These are phyloP conservation scores for Nothura maculosa DNA, from an alignment of 2,797 vertebrate genomes.

Conservation along the genomic window DNA sequence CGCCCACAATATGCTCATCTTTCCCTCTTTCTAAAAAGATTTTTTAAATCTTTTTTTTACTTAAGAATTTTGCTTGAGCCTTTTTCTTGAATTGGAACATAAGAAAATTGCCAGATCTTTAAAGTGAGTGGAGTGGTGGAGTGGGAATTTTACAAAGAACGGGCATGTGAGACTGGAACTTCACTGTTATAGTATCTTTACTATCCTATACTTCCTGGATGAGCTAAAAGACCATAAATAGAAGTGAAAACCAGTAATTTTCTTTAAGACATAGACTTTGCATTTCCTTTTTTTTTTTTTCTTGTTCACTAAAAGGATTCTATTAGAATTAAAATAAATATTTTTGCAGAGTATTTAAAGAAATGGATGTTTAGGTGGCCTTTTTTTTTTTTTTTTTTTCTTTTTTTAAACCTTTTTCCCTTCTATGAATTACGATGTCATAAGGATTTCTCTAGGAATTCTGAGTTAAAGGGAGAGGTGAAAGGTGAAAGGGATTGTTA, in stretches of 20 bases:
- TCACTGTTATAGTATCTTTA: too few relatives aligned
- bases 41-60: not conserved
- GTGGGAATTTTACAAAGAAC: too few relatives aligned
- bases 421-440: not conserved
- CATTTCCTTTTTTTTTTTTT: not conserved
- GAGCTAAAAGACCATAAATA: too few relatives aligned
- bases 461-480: not conserved
- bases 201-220: too few relatives aligned
- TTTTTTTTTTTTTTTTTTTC: not conserved
- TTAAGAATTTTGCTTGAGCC: too few relatives aligned
- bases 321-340: not conserved
- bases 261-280: too few relatives aligned
- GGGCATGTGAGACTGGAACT: too few relatives aligned
- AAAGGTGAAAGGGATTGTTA: not conserved
- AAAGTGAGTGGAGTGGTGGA: too few relatives aligned
- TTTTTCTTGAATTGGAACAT: not conserved
- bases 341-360: not conserved
- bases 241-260: too few relatives aligned
- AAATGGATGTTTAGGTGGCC: not conserved
- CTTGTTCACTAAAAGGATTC: not conserved
- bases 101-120: not conserved
- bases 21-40: not conserved
- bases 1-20: too few relatives aligned
- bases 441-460: not conserved
- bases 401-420: too few relatives aligned